Percentiles rank a stretch among this genome's conserved stretches.
Evolutionary conservation across 2,888 invertebrate genomes (phyloP).

Genomic region (Nowickia ferox): DNA sequence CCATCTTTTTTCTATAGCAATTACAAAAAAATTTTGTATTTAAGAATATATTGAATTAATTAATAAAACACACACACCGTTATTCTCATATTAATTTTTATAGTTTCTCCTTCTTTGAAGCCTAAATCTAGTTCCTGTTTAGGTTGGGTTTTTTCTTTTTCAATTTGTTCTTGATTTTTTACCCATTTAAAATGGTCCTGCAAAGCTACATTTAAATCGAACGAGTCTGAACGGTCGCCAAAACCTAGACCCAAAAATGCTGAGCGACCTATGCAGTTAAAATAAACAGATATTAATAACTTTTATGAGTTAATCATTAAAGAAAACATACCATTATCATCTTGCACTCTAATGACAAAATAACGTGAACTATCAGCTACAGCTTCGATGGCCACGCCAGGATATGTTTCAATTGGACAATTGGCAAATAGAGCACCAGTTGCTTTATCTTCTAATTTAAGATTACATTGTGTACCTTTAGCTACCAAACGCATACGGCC

Average conservation of each 20-base stretch:
- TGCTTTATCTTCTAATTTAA: constrained; percentile 98
- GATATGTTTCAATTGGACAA: constrained; percentile 97
- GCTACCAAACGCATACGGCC: constrained; percentile 96
- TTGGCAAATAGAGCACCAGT: constrained; percentile 97
- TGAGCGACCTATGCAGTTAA: constrained; percentile 85
- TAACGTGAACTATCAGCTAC: constrained; percentile 99
- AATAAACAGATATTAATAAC: neutral
- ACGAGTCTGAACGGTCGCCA: constrained; percentile 98
- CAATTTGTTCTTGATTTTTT: constrained; percentile 91
- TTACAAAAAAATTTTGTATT: constrained; percentile 2
- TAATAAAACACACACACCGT: constrained; percentile 85
- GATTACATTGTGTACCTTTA: constrained; percentile 92
- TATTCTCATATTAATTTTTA: constrained; percentile 99
- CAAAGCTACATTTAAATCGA: constrained; percentile 98
- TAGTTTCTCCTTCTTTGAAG: constrained; percentile 99
- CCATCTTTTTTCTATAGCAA: constrained; percentile 92
- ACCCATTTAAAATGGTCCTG: constrained; percentile 99
- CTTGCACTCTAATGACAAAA: constrained; percentile 97
- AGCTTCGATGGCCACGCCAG: constrained; percentile 96
- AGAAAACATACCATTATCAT: constrained; percentile 90
- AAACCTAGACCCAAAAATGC: constrained; percentile 99
- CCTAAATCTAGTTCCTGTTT: constrained; percentile 95
- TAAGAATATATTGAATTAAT: constrained; percentile 34
- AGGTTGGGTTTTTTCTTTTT: constrained; percentile 90
- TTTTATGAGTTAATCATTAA: neutral